phyloP scores from a whole-genome alignment of 2,797 vertebrate genomes.

The Poecile montanus region DNA sequence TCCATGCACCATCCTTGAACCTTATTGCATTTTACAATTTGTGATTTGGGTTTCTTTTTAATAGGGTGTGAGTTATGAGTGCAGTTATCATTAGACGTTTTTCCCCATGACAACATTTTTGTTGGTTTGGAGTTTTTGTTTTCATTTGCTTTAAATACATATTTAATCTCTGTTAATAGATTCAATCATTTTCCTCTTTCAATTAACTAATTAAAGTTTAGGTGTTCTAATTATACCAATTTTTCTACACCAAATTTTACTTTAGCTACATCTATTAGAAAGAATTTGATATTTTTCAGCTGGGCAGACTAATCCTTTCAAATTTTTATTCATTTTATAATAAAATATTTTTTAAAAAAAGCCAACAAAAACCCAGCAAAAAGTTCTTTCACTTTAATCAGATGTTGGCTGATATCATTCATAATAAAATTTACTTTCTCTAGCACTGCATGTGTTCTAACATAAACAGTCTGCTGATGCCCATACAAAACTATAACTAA shows the following conservation, averaged over 20 bases:
- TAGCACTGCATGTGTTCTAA: not conserved
- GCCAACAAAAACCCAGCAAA: not conserved
- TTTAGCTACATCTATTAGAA: not conserved
- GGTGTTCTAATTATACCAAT: not conserved
- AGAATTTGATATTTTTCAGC: not conserved
- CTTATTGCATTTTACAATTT: not conserved
- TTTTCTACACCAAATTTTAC: not conserved
- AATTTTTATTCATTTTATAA: not conserved
- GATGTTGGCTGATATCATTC: not conserved
- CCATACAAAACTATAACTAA: not conserved
- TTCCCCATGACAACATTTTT: not conserved
- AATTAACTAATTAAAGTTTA: not conserved
- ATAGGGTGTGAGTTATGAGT: not conserved
- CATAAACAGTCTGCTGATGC: not conserved
- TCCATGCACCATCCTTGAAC: not conserved
- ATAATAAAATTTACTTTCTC: not conserved
- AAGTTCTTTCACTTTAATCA: not conserved
- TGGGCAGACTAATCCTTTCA: not conserved
- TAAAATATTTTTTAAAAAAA: accelerated
- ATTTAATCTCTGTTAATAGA: not conserved
- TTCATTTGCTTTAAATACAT: not conserved
- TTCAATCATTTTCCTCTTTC: not conserved
- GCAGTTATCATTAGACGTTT: not conserved
- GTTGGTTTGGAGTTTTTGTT: not conserved
- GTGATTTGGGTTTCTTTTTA: accelerated